Evolutionary conservation across 2,888 invertebrate species (phyloP).

Genomic region (Polymixis lichenea): DNA sequence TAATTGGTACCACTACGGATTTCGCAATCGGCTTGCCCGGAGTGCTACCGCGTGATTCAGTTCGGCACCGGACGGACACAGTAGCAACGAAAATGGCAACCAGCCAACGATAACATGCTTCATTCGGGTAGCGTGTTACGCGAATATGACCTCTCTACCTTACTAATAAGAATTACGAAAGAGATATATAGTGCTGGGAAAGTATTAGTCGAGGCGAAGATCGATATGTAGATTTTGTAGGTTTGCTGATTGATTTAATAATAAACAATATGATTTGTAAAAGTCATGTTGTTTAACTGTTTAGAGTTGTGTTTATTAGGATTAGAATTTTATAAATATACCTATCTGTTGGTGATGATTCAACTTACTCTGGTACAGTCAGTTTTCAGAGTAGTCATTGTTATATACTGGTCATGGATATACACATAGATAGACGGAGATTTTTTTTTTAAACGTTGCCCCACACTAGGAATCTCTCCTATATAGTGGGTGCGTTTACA

Average conservation of each 20-base stretch:
- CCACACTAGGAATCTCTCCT: too few species aligned
- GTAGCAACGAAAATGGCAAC: conserved; percentile 70
- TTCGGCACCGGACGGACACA: conserved; percentile 66
- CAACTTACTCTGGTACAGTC: neutral
- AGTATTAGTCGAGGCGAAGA: conserved; percentile 17
- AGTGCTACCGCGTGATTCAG: conserved; percentile 67
- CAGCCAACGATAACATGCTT: conserved; percentile 69
- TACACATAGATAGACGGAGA: neutral
- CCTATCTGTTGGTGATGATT: conserved; percentile 4
- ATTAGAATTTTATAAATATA: conserved; percentile 33
- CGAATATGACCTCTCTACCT: conserved; percentile 63
- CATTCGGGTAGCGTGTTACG: conserved; percentile 54
- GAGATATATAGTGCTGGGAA: conserved; percentile 51
- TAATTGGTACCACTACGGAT: conserved; percentile 43
- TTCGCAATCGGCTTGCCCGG: conserved; percentile 51
- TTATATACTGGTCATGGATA: neutral
- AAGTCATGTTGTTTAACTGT: conserved; percentile 12
- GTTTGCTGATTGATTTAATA: conserved; percentile 35
- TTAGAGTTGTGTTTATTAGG: conserved; percentile 30
- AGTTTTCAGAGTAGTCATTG: conserved; percentile 11
- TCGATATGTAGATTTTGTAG: conserved; percentile 44
- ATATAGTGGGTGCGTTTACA: too few species aligned
- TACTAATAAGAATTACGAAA: conserved; percentile 61
- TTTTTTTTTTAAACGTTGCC: too few species aligned
- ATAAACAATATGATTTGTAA: conserved; percentile 28